Conservation (phyloP, 2,797 vertebrate species). For the Micropoecilia bifurca region DNA sequence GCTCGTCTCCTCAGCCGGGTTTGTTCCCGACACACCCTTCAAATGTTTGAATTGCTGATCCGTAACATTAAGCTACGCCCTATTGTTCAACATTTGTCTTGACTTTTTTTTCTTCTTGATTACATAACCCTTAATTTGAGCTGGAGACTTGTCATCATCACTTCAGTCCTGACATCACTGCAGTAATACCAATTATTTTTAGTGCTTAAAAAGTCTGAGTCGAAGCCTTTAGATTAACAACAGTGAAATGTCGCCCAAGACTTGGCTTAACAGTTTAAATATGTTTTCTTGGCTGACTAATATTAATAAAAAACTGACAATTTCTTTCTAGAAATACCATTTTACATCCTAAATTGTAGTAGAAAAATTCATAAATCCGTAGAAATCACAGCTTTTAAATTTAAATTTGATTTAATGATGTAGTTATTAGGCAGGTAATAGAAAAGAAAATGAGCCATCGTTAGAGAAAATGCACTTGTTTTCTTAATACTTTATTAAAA, state of each 20-base stretch:
- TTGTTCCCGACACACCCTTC: neutral
- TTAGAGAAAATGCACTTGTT: neutral
- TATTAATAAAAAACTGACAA: neutral
- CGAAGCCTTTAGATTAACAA: constrained; percentile 14
- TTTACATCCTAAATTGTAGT: neutral
- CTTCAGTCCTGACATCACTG: neutral
- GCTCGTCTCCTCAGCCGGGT: neutral
- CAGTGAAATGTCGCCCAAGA: neutral
- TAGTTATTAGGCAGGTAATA: neutral
- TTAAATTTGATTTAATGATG: neutral
- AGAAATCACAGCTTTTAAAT: neutral
- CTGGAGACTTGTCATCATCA: neutral
- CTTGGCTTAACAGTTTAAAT: neutral
- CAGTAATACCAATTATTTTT: neutral
- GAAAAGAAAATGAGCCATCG: neutral
- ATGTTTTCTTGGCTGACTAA: neutral
- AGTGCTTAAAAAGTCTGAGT: constrained; percentile 3
- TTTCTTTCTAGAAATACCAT: neutral
- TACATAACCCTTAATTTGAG: neutral
- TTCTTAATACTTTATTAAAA: constrained; percentile 4
- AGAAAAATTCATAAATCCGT: neutral
- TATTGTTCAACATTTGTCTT: neutral
- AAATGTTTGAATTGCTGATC: neutral
- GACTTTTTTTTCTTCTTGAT: neutral
- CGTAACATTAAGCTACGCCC: neutral